phyloP scores from a whole-genome alignment of 2,888 invertebrate species.

The Dryocosmus kuriphilus region DNA sequence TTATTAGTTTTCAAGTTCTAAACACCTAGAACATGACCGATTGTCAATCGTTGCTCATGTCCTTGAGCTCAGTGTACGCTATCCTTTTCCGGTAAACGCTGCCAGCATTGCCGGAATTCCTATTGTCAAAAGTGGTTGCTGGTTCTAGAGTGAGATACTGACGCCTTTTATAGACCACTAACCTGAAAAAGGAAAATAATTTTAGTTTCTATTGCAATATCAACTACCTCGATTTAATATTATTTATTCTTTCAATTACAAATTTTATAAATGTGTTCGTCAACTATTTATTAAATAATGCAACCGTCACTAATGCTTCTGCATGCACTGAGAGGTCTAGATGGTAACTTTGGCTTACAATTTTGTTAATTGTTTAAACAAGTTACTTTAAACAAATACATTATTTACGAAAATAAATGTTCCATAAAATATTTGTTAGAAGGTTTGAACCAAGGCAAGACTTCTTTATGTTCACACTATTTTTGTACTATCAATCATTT shows the following conservation, averaged over 20 bases:
- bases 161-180: slow-evolving; percentile 74
- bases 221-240: not conserved
- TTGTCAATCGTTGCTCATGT: slow-evolving; percentile 75
- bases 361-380: too few relatives aligned
- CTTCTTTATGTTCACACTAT: too few relatives aligned
- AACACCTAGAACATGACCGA: slow-evolving; percentile 44
- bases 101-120: slow-evolving; percentile 55
- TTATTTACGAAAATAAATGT: too few relatives aligned
- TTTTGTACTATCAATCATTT: too few relatives aligned
- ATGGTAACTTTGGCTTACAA: too few relatives aligned
- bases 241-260: not conserved
- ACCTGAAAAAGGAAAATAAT: slow-evolving; percentile 60
- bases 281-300: too few relatives aligned
- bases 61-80: slow-evolving; percentile 75
- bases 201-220: not conserved
- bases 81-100: slow-evolving; percentile 71
- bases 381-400: too few relatives aligned
- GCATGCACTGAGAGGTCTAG: too few relatives aligned
- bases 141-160: slow-evolving; percentile 70
- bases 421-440: too few relatives aligned
- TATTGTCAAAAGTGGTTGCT: slow-evolving; percentile 66
- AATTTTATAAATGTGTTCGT: not conserved
- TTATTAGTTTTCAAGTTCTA: slow-evolving; percentile 27
- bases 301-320: too few relatives aligned
- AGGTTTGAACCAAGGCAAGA: too few relatives aligned